Evolutionary conservation across 2,888 invertebrate genomes (phyloP), one percentile per base, ranked within the genome.

Genomic region (Temnothorax unifasciatus): DNA sequence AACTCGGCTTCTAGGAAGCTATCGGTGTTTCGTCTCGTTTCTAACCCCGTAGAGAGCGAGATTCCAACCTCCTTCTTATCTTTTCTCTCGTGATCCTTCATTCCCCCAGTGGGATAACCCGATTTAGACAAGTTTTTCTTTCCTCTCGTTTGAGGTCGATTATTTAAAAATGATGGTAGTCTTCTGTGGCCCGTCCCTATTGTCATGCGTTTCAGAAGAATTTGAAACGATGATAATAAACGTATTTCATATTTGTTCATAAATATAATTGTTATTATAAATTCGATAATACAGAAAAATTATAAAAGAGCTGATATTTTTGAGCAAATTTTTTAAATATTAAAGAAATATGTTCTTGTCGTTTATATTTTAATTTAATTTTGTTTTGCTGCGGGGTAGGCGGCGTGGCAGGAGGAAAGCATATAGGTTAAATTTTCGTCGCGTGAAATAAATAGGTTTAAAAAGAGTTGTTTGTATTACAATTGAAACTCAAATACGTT

Each of bases 21-120:
- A 89, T 83, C 84, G 61, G 41, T 75, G 84, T 89, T 87, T 84
- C 86, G 84, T 82, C 85, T 84, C 87, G 41, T 81, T 81, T 74
- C 81, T 75, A 81, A 84, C 76, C 76, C 52, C 82, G 52, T 71
- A 59, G 57, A 77, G 34, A 79, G 11, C 57, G 11, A 54, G 59
- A 66, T 83, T 73, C 82, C 47, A 34, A 21, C 29, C 5, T 11
- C 11, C 57, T 25, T 47, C 74, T 54, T 6, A 68, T 61, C 54
- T 50, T 50, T 52, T 54, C 68, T 13, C 59, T 41, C 38, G 25
- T 13, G 57, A 84, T 21, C 59, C 21, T 71, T 76, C 74, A 82
- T 68, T 73, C 63, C 76, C 41, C 41, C 29, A 18, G 15, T 29
- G 21, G 21, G 69, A 64, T 87, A 86, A 90, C 83, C 77, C 59